Evolutionary conservation across 2,113 vertebrate genomes (phyloP), one percentile per base, ranked within the genome.

Genomic region (Cygnus atratus): DNA sequence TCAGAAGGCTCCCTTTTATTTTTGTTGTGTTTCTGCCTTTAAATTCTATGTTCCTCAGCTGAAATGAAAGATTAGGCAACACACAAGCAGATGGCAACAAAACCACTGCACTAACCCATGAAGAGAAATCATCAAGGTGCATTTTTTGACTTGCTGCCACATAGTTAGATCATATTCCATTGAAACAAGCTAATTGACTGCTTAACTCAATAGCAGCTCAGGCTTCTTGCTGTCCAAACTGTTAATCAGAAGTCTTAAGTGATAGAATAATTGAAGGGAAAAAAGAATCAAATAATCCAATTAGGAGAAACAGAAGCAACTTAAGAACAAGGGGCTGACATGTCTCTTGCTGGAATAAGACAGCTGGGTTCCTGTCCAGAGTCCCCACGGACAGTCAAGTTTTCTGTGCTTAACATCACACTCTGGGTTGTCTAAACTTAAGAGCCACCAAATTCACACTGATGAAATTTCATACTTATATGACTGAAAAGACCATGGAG

Each of bases 161-260:
- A 61, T 44, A 86, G 46, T 74, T 66, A 94, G 71, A 65, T 93
- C 68, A 77, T 81, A 24, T 72, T 96, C 88, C 39, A 33, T 72
- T 84, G 78, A 76, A 88, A 86, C 84, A 79, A 90, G 84, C 82
- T 95, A 41, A 84, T 75, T 74, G 82, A 82, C 79, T 94, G 74
- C 89, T 96, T 95, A 96, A 95, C 84, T 88, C 92, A 84, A 95
- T 66, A 93, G 65, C 72, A 79, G 62, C 41, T 95, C 89, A 91
- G 93, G 93, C 96, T 91, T 92, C 80, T 86, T 76, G 92, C 92
- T 90, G 93, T 95, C 94, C 89, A 81, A 84, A 72, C 88, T 88
- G 92, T 80, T 97, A 92, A 96, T 96, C 93, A 95, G 80, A 97
- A 94, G 87, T 35, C 50, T 73, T 93, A 86, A 81, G 92, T 1